Percentiles rank a stretch among this genome's conserved stretches.
phyloP scores from a whole-genome alignment of 2,113 vertebrate genomes.

The Odocoileus hemionus region DNA sequence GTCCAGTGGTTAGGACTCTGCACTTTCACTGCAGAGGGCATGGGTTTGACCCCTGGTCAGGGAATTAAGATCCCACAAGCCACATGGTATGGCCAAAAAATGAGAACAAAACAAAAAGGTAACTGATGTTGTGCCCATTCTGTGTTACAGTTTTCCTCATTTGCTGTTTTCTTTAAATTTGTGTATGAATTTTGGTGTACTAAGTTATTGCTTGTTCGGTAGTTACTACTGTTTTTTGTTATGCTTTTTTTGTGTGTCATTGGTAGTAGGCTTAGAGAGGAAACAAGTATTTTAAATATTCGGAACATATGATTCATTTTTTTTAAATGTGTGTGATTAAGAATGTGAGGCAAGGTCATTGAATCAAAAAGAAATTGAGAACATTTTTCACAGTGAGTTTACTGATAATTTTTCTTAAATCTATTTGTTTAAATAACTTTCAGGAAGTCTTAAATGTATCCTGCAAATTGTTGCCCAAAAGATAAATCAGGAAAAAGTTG shows the following conservation, averaged over 20 bases:
- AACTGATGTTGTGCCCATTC: not conserved
- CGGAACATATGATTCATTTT: not conserved
- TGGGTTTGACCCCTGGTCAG: not conserved
- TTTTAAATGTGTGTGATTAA: not conserved
- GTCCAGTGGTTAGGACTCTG: not conserved
- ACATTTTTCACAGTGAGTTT: not conserved
- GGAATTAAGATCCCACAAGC: not conserved
- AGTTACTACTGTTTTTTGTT: not conserved
- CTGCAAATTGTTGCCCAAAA: not conserved
- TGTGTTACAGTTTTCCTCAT: not conserved
- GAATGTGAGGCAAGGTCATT: not conserved
- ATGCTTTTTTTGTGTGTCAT: not conserved
- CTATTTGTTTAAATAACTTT: constrained; percentile 20
- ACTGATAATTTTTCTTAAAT: constrained; percentile 13
- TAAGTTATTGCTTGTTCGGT: not conserved
- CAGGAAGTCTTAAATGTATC: not conserved
- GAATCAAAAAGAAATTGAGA: not conserved
- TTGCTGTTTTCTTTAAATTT: not conserved
- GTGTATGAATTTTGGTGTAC: not conserved
- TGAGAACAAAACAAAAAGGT: not conserved
- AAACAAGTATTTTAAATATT: constrained; percentile 1
- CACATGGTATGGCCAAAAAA: not conserved
- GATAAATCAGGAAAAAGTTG: not conserved
- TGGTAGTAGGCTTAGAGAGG: not conserved
- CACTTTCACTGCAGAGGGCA: not conserved